These are phyloP conservation scores for Dreissena polymorpha DNA, from an alignment of 1,140 invertebrate genomes.

Conservation along the genomic window DNA sequence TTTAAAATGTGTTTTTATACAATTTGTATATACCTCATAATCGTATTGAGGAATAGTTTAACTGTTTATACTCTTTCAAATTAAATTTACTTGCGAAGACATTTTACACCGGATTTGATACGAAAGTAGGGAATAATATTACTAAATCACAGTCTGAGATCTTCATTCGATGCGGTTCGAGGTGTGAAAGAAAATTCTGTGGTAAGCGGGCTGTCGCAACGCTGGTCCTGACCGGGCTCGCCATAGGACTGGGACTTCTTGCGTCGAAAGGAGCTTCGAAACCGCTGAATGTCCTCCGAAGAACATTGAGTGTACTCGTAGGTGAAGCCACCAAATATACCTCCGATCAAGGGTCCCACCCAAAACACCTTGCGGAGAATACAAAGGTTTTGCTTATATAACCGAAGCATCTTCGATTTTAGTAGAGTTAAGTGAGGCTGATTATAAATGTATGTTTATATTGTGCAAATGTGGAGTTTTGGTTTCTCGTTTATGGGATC, in stretches of 20 bases:
- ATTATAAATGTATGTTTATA: too few species aligned
- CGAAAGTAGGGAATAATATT: not conserved
- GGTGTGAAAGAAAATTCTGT: not conserved
- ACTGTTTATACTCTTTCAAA: too few species aligned
- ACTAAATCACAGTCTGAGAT: not conserved
- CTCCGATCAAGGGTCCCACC: conserved; percentile 76
- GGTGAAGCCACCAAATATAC: conserved; percentile 69
- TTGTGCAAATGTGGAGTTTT: too few species aligned
- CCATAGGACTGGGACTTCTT: not conserved
- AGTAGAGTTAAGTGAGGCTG: too few species aligned
- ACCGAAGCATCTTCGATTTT: not conserved
- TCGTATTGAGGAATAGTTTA: too few species aligned
- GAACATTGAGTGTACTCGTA: conserved; percentile 66
- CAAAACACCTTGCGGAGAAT: conserved; percentile 72
- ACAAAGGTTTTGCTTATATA: not conserved
- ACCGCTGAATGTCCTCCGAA: conserved; percentile 54
- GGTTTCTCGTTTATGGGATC: too few species aligned
- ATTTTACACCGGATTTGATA: too few species aligned
- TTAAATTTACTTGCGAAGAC: too few species aligned
- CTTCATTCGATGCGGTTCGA: not conserved
- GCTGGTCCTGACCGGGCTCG: not conserved
- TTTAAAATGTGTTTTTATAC: too few species aligned
- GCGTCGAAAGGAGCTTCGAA: not conserved
- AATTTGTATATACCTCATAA: too few species aligned
- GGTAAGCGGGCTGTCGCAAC: not conserved